A percentile compares a stretch with the other conserved stretches of the same genome.
Evolutionary conservation across 92 coral and sea anemone species (phyloP).

Genomic region (Epizoanthus ramosus): DNA sequence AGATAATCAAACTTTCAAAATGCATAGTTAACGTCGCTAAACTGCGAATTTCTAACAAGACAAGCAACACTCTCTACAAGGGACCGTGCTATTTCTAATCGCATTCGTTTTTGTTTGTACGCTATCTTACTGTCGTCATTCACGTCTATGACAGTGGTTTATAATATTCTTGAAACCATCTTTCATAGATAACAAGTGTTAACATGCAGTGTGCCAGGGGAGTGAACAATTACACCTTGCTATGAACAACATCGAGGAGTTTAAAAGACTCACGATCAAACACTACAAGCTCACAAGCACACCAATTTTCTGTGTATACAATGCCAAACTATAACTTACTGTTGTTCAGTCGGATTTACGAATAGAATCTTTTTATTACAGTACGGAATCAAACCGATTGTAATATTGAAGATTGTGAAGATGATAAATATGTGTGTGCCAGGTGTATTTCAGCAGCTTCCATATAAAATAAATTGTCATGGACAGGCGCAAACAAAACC

Average conservation of each 20-base stretch:
- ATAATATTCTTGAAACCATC: conserved; percentile 28
- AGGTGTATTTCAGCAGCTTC: background rate
- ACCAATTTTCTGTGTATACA: background rate
- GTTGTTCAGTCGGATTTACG: background rate
- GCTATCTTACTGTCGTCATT: background rate
- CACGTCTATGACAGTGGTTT: background rate
- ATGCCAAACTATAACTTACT: background rate
- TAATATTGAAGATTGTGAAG: background rate
- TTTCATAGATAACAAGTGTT: conserved; percentile 18
- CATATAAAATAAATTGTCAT: background rate
- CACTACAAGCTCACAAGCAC: background rate
- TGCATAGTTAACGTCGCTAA: too few species aligned
- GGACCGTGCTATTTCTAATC: too few species aligned
- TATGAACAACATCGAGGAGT: background rate
- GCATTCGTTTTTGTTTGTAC: background rate
- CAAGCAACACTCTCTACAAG: too few species aligned
- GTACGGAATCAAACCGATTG: background rate
- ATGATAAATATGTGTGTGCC: background rate
- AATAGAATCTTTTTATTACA: background rate
- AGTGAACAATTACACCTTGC: background rate
- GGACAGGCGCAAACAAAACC: conserved; percentile 1
- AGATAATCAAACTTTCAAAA: too few species aligned
- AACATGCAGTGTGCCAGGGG: conserved; percentile 22
- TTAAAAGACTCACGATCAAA: background rate
- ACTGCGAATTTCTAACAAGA: too few species aligned